These are phyloP conservation scores for Tipula lateralis DNA, from an alignment of 2,888 invertebrate genomes.

Conservation along the genomic window DNA sequence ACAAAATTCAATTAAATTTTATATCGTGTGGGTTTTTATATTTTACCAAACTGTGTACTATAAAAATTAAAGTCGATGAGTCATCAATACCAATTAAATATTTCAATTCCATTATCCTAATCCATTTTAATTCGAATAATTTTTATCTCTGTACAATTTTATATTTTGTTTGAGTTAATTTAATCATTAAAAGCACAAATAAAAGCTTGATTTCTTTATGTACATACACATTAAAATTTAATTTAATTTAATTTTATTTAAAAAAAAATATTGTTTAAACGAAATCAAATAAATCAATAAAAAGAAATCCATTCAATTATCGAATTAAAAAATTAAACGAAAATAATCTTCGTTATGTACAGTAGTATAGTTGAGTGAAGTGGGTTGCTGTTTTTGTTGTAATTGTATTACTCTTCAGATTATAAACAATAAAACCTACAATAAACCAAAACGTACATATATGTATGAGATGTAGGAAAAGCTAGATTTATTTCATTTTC, in stretches of 20 bases:
- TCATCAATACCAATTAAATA: slow-evolving; percentile 24
- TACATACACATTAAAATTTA: background rate
- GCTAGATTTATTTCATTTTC: background rate
- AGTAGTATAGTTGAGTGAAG: background rate
- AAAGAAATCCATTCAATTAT: background rate
- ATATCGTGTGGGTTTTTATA: background rate
- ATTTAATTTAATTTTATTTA: background rate
- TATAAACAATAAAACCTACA: background rate
- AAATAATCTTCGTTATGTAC: background rate
- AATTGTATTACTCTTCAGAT: background rate
- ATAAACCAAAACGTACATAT: background rate
- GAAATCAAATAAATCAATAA: background rate
- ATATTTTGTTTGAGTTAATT: background rate
- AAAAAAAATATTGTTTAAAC: background rate
- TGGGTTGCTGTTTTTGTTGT: background rate
- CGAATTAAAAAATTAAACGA: background rate
- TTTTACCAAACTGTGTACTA: background rate
- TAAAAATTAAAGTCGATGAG: background rate
- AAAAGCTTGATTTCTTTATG: slow-evolving; percentile 11
- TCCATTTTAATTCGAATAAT: background rate
- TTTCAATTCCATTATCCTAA: slow-evolving; percentile 19
- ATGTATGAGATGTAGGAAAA: background rate
- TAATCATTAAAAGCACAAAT: slow-evolving; percentile 14
- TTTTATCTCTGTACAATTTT: background rate
- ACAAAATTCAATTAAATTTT: background rate